phyloP scores from a whole-genome alignment of 2,113 vertebrate species.

The Passer montanus region DNA sequence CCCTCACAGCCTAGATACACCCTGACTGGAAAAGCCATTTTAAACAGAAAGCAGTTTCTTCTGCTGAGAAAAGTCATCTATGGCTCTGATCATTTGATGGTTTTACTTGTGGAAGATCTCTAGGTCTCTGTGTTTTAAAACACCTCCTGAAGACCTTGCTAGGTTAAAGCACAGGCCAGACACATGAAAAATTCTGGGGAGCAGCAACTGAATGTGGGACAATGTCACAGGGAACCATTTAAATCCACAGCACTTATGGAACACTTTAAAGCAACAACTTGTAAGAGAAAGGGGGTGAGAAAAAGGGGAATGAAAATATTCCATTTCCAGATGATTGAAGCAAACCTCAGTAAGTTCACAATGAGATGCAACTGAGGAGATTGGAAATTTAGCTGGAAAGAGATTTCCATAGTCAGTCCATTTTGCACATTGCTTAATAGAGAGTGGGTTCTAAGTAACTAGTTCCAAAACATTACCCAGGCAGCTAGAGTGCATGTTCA shows the following conservation, averaged over 20 bases:
- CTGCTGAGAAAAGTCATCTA: background rate
- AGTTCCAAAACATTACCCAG: background rate
- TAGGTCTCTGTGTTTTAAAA: background rate
- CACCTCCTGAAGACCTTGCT: background rate
- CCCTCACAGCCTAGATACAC: background rate
- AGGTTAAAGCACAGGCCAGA: background rate
- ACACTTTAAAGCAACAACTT: background rate
- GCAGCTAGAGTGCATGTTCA: background rate
- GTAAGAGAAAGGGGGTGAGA: background rate
- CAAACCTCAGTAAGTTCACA: background rate
- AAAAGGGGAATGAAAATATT: background rate
- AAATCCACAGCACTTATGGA: background rate
- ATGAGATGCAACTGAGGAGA: background rate
- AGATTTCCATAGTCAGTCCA: background rate
- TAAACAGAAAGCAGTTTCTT: background rate
- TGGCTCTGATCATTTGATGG: background rate
- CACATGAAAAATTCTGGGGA: background rate
- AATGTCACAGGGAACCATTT: background rate
- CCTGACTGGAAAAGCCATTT: background rate
- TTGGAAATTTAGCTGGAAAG: background rate
- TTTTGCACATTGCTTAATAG: background rate
- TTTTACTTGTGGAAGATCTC: background rate
- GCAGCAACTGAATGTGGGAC: background rate
- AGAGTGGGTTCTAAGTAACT: background rate
- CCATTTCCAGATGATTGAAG: background rate